These are phyloP conservation scores for Temnothorax nylanderi DNA, from an alignment of 1,140 invertebrate species.

Conservation along the genomic window DNA sequence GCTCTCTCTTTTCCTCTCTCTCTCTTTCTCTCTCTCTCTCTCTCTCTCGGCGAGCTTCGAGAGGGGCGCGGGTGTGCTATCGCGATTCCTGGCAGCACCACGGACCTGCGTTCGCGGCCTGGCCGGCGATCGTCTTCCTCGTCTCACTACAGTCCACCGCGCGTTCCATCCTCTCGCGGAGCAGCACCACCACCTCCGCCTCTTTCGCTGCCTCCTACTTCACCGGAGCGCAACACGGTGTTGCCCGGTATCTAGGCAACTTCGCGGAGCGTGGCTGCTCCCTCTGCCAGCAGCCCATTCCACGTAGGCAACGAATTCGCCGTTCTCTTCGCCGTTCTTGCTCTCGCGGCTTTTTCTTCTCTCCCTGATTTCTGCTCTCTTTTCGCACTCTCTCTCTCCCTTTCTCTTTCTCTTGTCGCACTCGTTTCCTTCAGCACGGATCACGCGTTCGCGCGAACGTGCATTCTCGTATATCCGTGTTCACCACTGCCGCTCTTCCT, in stretches of 20 bases:
- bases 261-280: slow-evolving; percentile 70
- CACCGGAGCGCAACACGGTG: slow-evolving; percentile 74
- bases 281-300: slow-evolving; percentile 46
- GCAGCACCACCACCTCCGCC: slow-evolving; percentile 66
- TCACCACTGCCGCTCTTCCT: slow-evolving; percentile 23
- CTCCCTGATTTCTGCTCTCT: background rate
- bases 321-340: slow-evolving; percentile 39
- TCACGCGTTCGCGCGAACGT: slow-evolving; percentile 9
- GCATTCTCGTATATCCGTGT: slow-evolving; percentile 41
- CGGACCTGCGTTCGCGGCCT: slow-evolving; percentile 66
- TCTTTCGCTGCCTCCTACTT: slow-evolving; percentile 69
- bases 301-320: slow-evolving; percentile 56
- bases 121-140: slow-evolving; percentile 67
- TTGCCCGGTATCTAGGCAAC: slow-evolving; percentile 72
- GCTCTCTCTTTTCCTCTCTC: slow-evolving; percentile 14
- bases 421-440: slow-evolving; percentile 31
- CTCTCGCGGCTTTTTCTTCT: slow-evolving; percentile 32
- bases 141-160: slow-evolving; percentile 65
- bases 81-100: slow-evolving; percentile 66
- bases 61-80: slow-evolving; percentile 58
- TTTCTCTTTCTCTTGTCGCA: background rate
- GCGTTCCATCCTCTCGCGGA: slow-evolving; percentile 67
- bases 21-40: background rate
- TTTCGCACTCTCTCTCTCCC: background rate
- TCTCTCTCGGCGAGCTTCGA: slow-evolving; percentile 14